Percentiles rank a stretch among this genome's conserved stretches.
Evolutionary conservation across 1,140 invertebrate genomes (phyloP).

Genomic region (Intoshia linei): DNA sequence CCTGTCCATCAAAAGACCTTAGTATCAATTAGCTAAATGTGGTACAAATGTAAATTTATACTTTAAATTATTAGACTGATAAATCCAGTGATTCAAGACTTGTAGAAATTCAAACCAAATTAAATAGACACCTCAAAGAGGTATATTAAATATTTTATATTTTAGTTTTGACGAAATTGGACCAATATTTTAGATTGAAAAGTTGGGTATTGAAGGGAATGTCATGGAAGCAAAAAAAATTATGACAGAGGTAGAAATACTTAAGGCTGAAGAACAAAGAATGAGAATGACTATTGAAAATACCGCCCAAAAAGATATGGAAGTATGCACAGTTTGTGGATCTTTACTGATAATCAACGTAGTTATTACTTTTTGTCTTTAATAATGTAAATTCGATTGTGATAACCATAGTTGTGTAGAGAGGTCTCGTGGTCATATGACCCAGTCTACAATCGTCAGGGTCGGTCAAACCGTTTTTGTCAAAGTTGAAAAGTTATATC

Average conservation of each 20-base stretch:
- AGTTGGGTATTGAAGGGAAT: conserved; percentile 63
- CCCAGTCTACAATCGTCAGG: no score
- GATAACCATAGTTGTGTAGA: no score
- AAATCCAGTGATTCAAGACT: background rate
- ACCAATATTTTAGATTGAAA: conserved; percentile 28
- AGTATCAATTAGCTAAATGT: no score
- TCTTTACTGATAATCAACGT: no score
- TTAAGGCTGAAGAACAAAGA: conserved; percentile 69
- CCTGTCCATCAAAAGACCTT: no score
- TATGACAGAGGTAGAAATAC: conserved; percentile 67
- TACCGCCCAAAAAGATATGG: conserved; percentile 46
- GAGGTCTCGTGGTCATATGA: no score
- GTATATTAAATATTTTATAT: background rate
- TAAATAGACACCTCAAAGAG: background rate
- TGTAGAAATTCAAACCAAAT: background rate
- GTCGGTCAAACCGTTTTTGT: no score
- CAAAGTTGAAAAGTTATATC: no score
- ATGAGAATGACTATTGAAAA: background rate
- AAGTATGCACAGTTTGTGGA: conserved; percentile 85
- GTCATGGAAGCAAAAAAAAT: conserved; percentile 75
- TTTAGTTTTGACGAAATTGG: background rate
- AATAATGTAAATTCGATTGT: no score
- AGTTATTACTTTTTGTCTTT: no score
- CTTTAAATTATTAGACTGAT: background rate
- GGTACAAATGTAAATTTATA: no score